phyloP scores from a whole-genome alignment of 2,888 invertebrate genomes.

The Parasteatoda lunata region DNA sequence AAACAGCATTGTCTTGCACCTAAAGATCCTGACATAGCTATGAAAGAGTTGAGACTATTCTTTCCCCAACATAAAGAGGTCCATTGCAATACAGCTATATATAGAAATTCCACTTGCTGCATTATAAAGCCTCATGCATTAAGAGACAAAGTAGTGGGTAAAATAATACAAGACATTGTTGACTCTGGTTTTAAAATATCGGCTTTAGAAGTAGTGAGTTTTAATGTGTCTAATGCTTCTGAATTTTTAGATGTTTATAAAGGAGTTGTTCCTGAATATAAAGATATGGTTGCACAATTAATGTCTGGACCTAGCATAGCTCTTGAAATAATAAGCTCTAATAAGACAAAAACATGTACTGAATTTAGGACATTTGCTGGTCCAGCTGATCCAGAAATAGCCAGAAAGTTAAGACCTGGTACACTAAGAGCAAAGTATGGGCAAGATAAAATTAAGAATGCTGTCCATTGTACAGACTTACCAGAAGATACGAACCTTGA shows the following conservation, averaged over 20 bases:
- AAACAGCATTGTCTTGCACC: constrained; percentile 38
- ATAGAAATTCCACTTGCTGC: constrained; percentile 77
- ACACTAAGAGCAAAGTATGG: constrained; percentile 90
- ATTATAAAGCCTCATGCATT: constrained; percentile 93
- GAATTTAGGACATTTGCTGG: constrained; percentile 88
- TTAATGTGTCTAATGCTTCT: constrained; percentile 88
- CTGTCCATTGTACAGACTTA: constrained; percentile 94
- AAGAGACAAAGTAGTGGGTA: constrained; percentile 82
- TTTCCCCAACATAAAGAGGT: constrained; percentile 74
- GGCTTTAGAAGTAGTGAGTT: constrained; percentile 82
- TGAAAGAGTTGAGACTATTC: constrained; percentile 75
- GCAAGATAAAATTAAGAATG: constrained; percentile 86
- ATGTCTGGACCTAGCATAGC: constrained; percentile 89
- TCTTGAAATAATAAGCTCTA: constrained; percentile 81
- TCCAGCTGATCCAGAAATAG: constrained; percentile 93
- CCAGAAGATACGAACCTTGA: constrained; percentile 90
- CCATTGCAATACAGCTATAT: constrained; percentile 73
- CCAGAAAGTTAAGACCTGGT: constrained; percentile 86
- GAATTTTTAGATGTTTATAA: constrained; percentile 95
- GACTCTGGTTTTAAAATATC: constrained; percentile 86
- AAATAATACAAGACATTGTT: constrained; percentile 83
- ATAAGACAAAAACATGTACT: constrained; percentile 73
- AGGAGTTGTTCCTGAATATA: constrained; percentile 79
- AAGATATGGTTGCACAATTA: constrained; percentile 89
- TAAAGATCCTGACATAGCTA: constrained; percentile 9